phyloP scores from a whole-genome alignment of 2,113 vertebrate species.

The human region GRCh38 chr2:18041001-18041500 shows the following conservation, averaged over 20 bases:
- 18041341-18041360: neutral
- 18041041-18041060: conserved; percentile 26
- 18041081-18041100: conserved; percentile 44
- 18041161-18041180: neutral
- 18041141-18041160: conserved; percentile 45
- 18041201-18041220: conserved; percentile 53
- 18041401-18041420: neutral
- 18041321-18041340: neutral
- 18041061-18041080: neutral
- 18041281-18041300: neutral
- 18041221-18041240: conserved; percentile 50
- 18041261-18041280: neutral
- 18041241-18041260: neutral
- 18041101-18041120: conserved; percentile 30
- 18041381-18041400: neutral
- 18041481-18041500: neutral
- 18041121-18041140: conserved; percentile 28
- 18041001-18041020: neutral
- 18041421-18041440: neutral
- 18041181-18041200: conserved; percentile 31
- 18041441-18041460: neutral
- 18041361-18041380: conserved; percentile 22
- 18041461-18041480: neutral
- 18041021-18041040: conserved; percentile 16
- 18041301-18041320: neutral